These are phyloP conservation scores for Odobenus rosmarus DNA, from an alignment of 2,113 vertebrate genomes.

Conservation along the genomic window DNA sequence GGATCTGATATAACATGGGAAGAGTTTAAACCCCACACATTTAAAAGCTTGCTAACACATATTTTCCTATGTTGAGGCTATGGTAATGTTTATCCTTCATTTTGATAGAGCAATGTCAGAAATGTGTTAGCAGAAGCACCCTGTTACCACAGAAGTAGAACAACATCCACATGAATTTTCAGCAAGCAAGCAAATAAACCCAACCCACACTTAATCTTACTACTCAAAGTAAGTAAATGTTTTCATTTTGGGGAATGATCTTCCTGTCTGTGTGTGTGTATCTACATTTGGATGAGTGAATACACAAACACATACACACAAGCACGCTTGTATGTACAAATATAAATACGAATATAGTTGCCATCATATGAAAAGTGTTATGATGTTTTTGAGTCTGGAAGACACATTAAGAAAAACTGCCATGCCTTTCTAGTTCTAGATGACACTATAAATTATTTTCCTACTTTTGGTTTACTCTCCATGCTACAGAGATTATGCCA, in stretches of 20 bases:
- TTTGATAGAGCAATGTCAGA: conserved; percentile 73
- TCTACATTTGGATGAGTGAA: not conserved
- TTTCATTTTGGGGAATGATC: conserved; percentile 34
- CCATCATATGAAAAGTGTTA: conserved; percentile 74
- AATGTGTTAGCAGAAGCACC: not conserved
- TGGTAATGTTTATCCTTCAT: conserved; percentile 73
- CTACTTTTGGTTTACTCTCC: conserved; percentile 55
- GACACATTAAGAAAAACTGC: conserved; percentile 77
- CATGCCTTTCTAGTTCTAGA: conserved; percentile 67
- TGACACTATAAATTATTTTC: conserved; percentile 75
- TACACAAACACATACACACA: not conserved
- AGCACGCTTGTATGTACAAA: not conserved
- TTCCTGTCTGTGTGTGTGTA: not conserved
- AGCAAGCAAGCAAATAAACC: not conserved
- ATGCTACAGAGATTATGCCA: conserved; percentile 42
- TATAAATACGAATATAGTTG: not conserved
- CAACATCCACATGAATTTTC: not conserved
- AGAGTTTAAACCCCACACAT: conserved; percentile 70
- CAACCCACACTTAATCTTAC: not conserved
- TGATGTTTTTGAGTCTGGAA: conserved; percentile 76
- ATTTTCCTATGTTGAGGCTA: conserved; percentile 74
- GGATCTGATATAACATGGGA: conserved; percentile 77
- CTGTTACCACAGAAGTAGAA: not conserved
- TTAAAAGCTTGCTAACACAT: conserved; percentile 73
- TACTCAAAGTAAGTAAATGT: conserved; percentile 43